phyloP scores from a whole-genome alignment of 2,113 vertebrate genomes.

The Aix galericulata region DNA sequence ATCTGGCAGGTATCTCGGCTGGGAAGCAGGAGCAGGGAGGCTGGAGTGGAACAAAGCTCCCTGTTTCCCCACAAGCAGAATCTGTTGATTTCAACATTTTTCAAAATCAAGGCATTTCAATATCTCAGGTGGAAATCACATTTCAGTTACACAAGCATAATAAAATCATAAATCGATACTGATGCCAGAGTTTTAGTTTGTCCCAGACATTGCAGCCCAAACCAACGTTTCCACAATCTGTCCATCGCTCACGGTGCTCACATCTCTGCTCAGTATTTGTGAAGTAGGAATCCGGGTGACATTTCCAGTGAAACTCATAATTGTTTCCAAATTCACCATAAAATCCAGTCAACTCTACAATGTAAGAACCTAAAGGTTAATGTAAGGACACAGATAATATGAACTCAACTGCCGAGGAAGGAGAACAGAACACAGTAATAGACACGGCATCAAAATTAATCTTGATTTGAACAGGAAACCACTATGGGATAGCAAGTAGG shows the following conservation, averaged over 20 bases:
- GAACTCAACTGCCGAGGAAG: not conserved
- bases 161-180: not conserved
- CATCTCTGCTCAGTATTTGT: not conserved
- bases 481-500: not conserved
- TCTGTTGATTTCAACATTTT: not conserved
- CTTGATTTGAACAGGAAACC: constrained; percentile 41
- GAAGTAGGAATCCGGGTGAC: not conserved
- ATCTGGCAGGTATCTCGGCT: not conserved
- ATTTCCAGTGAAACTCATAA: not conserved
- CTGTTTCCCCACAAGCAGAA: not conserved
- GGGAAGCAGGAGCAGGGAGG: not conserved
- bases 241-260: not conserved
- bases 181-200: not conserved
- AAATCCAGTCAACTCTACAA: not conserved
- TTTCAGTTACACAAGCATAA: not conserved
- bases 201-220: not conserved
- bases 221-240: not conserved
- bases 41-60: not conserved
- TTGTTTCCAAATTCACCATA: not conserved
- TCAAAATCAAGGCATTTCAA: not conserved
- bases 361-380: not conserved
- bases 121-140: not conserved
- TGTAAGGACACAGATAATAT: not conserved
- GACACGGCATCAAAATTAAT: not conserved
- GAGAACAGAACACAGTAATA: constrained; percentile 5